Base-by-base conservation (phyloP, 1,140 invertebrate species). In the Diabrotica virgifera region DNA sequence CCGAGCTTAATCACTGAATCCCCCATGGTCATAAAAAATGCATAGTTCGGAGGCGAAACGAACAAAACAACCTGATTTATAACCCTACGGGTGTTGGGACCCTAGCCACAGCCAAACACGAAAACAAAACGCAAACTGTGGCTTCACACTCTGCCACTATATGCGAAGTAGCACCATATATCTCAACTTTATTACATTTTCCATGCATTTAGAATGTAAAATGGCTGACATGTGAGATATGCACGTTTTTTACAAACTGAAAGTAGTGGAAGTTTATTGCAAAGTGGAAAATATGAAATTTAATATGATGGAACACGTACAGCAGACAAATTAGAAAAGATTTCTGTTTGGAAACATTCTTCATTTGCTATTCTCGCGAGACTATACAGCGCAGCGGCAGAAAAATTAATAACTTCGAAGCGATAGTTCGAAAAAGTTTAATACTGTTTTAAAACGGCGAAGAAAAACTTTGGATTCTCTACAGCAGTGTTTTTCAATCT, bases 171-270 rank as follows among this genome's bases (percentile, higher is more conserved):
- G 36, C 55, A 36, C 37, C 36, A 36, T 36, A 7, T 36, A 57
- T 57, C 24, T 12, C 36, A 36, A 36, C 24, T 57, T 57, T 57
- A 57, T 57, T 57, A 36, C 55, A 37, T 57, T 57, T 37, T 36
- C 36, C 36, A 53, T 57, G 55, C 55, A 57, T 57, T 57, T 36
- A 57, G 55, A 12, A 57, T 57, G 55, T 57, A 12, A 57, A 57
- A 57, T 37, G 55, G 55, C 12, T 57, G 36, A 37, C 10, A 36
- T 57, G 11, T 36, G 36, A 57, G 55, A 36, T 36, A 57, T 57
- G 36, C 35, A 36, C 40, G 40, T 36, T 57, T 57, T 57, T 55
- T 57, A n/a, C 37, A 24, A 7, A 11, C 40, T 46, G 40, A 24
- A 24, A 24, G 4, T 24, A 24, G 24, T 11, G 35, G 36, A 37